Base-by-base conservation (phyloP, 1,140 invertebrate genomes). In the Zophobas atratus region DNA sequence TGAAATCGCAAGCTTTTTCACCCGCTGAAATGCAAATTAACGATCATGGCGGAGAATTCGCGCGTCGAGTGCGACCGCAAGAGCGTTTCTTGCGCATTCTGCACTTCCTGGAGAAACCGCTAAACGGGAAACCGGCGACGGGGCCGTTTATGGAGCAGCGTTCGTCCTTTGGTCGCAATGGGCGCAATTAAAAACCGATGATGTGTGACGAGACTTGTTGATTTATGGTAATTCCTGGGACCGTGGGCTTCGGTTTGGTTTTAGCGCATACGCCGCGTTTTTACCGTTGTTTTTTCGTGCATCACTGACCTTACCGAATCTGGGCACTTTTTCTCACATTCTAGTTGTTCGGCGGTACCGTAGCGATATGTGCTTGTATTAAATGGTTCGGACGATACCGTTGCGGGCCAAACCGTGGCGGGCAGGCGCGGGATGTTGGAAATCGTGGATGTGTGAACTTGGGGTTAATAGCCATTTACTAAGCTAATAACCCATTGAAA, bases 401-500 rank as follows among this genome's bases (percentile, higher is more conserved):
- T 20, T 20, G 20, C 20, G 20, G 20, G 20, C 20, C 20, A 20
- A 20, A 20, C 20, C 20, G 20, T 20, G 20, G 20, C 20, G 20
- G 20, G 20, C 20, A 20, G 20, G 20, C 20, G 20, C 20, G 20
- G 20, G 20, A 20, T 20, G 20, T 20, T 20, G 20, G 20, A 20
- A 20, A 20, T 20, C 20, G 20, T 20, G 20, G 20, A 20, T 20
- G 20, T 20, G 20, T 20, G 20, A 20, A 20, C 20, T 5, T 51
- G 20, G 20, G 55, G 55, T 57, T 57, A 57, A 57, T 57, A 57
- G 55, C 55, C 55, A 57, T 57, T 57, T 57, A 57, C 55, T 35
- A 57, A 57, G 34, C 34, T 57, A 57, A 57, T 57, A 57, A 57
- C 32, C 55, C 55, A 57, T 57, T 57, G 55, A 57, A 57, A 57